Conservation (phyloP, 2,888 invertebrate species). For the Colletes collaris region DNA sequence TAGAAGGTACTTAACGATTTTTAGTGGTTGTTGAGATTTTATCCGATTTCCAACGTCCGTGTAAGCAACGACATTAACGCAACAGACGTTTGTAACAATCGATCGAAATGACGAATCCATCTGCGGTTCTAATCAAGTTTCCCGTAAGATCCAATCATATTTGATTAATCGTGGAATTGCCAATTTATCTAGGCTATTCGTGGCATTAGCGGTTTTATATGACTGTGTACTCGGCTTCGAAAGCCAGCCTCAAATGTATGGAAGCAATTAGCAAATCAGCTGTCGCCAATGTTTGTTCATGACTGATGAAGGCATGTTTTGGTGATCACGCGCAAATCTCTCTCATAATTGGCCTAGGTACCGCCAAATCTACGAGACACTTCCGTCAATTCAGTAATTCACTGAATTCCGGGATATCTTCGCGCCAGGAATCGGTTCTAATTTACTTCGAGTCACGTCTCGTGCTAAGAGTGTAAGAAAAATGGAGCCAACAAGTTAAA, state of each 20-base stretch:
- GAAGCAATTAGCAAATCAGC: slow-evolving; percentile 74
- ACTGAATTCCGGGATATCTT: neutral
- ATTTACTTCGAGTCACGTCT: neutral
- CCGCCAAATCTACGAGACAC: slow-evolving; percentile 9
- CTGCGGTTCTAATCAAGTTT: slow-evolving; percentile 54
- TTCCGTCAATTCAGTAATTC: slow-evolving; percentile 12
- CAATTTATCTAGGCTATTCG: slow-evolving; percentile 68
- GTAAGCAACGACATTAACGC: slow-evolving; percentile 1
- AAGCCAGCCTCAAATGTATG: slow-evolving; percentile 64
- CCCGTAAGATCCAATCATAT: slow-evolving; percentile 61
- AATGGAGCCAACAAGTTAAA: too few species aligned
- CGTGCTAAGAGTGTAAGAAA: too few species aligned
- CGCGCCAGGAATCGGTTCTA: neutral
- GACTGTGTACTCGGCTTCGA: slow-evolving; percentile 53
- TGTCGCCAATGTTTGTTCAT: slow-evolving; percentile 65
- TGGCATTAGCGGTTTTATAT: slow-evolving; percentile 61
- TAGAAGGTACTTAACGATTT: too few species aligned
- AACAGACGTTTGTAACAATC: slow-evolving; percentile 27
- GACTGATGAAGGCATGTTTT: slow-evolving; percentile 73
- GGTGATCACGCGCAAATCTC: slow-evolving; percentile 42
- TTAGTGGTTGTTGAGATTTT: neutral
- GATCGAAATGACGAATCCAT: slow-evolving; percentile 41
- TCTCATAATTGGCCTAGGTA: slow-evolving; percentile 28
- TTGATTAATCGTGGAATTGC: slow-evolving; percentile 67
- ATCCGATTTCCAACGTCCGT: neutral